Conservation (phyloP, 2,113 vertebrate species). For the Myanophis thanlyinensis region DNA sequence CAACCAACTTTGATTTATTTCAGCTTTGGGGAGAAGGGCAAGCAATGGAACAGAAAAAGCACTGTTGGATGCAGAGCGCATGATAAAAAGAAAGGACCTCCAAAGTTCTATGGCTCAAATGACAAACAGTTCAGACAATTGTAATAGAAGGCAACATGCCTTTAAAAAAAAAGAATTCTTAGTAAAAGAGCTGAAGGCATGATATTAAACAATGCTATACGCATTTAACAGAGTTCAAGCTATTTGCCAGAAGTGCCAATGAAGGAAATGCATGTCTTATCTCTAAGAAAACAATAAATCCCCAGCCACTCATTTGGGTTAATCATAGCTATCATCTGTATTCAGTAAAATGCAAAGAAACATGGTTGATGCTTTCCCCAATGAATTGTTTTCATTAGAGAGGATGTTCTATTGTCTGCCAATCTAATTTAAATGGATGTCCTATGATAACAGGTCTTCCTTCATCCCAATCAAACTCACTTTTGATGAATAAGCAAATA, state of each 20-base stretch:
- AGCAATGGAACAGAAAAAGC: constrained; percentile 79
- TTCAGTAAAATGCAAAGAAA: constrained; percentile 69
- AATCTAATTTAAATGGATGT: constrained; percentile 39
- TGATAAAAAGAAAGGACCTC: constrained; percentile 72
- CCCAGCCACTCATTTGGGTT: constrained; percentile 73
- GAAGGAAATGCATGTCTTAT: constrained; percentile 70
- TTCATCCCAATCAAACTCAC: neutral
- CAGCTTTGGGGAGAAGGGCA: constrained; percentile 80
- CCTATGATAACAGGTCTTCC: constrained; percentile 30
- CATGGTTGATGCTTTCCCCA: constrained; percentile 49
- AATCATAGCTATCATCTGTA: constrained; percentile 77
- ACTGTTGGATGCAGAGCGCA: constrained; percentile 76
- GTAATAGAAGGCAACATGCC: constrained; percentile 35
- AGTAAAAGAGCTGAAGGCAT: constrained; percentile 33
- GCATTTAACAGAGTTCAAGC: constrained; percentile 44
- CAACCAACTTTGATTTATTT: constrained; percentile 99
- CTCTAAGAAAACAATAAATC: constrained; percentile 76
- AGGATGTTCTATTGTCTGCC: constrained; percentile 63
- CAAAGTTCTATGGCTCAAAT: constrained; percentile 63
- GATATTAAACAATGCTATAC: constrained; percentile 39
- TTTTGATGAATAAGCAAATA: neutral
- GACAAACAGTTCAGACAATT: constrained; percentile 68
- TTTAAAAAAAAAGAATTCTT: constrained; percentile 3
- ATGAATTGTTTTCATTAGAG: constrained; percentile 42
- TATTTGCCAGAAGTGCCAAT: constrained; percentile 69